These are phyloP conservation scores for Seriola dumerili DNA, from an alignment of 2,113 vertebrate species.

Conservation along the genomic window DNA sequence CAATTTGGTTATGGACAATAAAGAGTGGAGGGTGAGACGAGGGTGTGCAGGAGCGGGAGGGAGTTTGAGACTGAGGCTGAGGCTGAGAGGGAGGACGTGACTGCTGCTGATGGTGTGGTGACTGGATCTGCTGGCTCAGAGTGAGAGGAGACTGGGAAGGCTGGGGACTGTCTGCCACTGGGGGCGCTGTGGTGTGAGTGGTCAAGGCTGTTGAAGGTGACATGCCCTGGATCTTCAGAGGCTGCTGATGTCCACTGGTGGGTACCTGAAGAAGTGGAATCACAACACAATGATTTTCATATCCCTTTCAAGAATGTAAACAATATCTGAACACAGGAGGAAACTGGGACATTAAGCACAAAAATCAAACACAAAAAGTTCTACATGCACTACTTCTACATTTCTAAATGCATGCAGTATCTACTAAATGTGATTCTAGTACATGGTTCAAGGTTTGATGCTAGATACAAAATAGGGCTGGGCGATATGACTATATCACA, in stretches of 20 bases:
- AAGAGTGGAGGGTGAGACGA: conserved; percentile 86
- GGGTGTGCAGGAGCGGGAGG: conserved; percentile 89
- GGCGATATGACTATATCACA: conserved; percentile 39
- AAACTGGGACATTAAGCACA: conserved; percentile 47
- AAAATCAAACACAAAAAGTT: conserved; percentile 40
- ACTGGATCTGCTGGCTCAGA: conserved; percentile 88
- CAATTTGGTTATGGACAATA: conserved; percentile 89
- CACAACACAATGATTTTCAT: conserved; percentile 27
- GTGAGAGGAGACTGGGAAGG: conserved; percentile 87
- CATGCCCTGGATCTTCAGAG: conserved; percentile 87
- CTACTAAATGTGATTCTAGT: conserved; percentile 27
- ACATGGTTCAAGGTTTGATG: conserved; percentile 6
- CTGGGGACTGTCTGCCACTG: conserved; percentile 83
- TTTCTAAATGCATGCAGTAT: conserved; percentile 49
- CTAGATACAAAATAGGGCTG: conserved; percentile 41
- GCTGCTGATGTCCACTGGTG: conserved; percentile 85
- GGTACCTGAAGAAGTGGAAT: conserved; percentile 84
- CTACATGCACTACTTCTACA: conserved; percentile 40
- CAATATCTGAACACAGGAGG: conserved; percentile 7
- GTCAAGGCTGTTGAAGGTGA: conserved; percentile 79
- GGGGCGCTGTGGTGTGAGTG: conserved; percentile 61
- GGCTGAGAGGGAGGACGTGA: conserved; percentile 88
- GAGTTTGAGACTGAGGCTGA: conserved; percentile 85
- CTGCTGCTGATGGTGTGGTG: conserved; percentile 84
- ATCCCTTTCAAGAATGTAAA: conserved; percentile 1